These are phyloP conservation scores for Phortica magna DNA, from an alignment of 2,888 invertebrate species.

Conservation along the genomic window DNA sequence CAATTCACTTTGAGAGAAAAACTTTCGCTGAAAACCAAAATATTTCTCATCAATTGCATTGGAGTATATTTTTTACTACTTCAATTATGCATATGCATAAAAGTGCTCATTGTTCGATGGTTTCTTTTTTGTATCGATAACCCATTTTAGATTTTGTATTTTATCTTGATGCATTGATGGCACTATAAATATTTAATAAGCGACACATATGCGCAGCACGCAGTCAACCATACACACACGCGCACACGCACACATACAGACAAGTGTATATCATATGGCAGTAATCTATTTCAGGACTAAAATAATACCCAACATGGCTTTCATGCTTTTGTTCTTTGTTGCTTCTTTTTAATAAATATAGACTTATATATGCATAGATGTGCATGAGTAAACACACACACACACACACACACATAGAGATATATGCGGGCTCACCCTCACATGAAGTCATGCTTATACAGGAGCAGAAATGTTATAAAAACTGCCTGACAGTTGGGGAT, in stretches of 20 bases:
- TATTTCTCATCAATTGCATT: too few relatives aligned
- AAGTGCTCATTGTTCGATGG: too few relatives aligned
- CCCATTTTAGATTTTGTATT: not conserved
- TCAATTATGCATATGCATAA: too few relatives aligned
- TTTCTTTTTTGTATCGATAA: too few relatives aligned
- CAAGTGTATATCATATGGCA: not conserved
- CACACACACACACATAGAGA: not conserved
- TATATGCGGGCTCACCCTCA: not conserved
- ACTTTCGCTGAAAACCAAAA: too few relatives aligned
- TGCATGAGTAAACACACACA: not conserved
- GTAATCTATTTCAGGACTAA: too few relatives aligned
- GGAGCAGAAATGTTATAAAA: constrained; percentile 41
- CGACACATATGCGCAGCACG: not conserved
- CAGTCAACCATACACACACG: constrained; percentile 8
- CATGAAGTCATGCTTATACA: not conserved
- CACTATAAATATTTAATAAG: not conserved
- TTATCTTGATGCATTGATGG: not conserved
- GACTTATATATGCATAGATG: constrained; percentile 14
- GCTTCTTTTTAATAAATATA: constrained; percentile 14
- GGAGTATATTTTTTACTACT: too few relatives aligned
- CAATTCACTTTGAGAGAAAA: too few relatives aligned
- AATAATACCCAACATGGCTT: not conserved
- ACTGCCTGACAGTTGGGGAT: constrained; percentile 59
- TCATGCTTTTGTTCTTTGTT: not conserved
- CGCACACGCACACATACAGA: constrained; percentile 5